Evolutionary conservation across 2,797 vertebrate species (phyloP).

Genomic region (Gila robusta): DNA sequence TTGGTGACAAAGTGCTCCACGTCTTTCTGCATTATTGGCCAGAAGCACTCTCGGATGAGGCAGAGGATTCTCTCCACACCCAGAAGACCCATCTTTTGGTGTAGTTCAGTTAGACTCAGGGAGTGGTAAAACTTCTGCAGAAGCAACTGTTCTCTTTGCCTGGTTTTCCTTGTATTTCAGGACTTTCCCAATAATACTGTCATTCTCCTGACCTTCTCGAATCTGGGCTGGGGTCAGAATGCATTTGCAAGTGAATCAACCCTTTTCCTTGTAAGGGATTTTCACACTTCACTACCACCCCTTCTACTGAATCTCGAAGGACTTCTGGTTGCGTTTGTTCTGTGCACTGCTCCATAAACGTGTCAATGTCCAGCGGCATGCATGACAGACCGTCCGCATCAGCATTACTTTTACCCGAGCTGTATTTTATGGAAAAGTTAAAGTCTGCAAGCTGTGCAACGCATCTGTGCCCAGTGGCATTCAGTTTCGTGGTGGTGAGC

Average conservation of each 20-base stretch:
- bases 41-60: too few relatives aligned
- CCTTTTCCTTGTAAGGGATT: neutral
- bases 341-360: neutral
- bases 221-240: neutral
- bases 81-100: too few relatives aligned
- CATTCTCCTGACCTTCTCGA: neutral
- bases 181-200: neutral
- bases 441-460: slow-evolving; percentile 32
- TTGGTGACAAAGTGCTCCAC: slow-evolving; percentile 7
- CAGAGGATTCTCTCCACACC: too few relatives aligned
- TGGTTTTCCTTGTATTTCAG: neutral
- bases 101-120: too few relatives aligned
- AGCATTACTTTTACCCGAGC: slow-evolving; percentile 21
- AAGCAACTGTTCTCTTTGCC: too few relatives aligned
- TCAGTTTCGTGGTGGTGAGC: slow-evolving; percentile 29
- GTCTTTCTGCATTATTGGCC: neutral
- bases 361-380: slow-evolving; percentile 30
- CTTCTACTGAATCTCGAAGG: slow-evolving; percentile 3
- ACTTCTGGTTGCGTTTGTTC: too few relatives aligned
- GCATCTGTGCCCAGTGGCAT: slow-evolving; percentile 34
- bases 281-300: neutral
- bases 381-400: slow-evolving; percentile 36
- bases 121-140: too few relatives aligned
- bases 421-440: slow-evolving; percentile 43
- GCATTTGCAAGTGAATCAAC: slow-evolving; percentile 1